Evolutionary conservation across 2,113 vertebrate species (phyloP), one percentile per base, ranked within the genome.

Genomic region (Ophiodon elongatus): DNA sequence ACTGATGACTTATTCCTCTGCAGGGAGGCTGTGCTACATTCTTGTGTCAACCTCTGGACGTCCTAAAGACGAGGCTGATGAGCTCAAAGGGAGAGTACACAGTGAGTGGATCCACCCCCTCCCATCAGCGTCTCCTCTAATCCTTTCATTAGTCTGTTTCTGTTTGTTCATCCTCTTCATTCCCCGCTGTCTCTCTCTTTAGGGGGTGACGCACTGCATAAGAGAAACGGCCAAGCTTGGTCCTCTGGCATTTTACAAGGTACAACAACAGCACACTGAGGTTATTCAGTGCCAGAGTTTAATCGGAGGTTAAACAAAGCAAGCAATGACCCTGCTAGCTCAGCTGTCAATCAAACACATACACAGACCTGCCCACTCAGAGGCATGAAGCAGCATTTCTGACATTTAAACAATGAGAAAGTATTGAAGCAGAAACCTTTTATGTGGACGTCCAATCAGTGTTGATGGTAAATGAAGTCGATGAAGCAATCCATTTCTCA

Each of bases 21-120:
- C 88, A 99, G 98, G 98, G 98, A 0, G 97, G 98, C 19, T 99
- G 98, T 39, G 98, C 98, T 74, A 99, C 98, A 0, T 95, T 99
- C 91, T 94, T 99, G 69, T 99, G 98, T 90, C 98, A 99, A 88
- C 98, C 98, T 29, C 91, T 99, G 85, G 98, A 99, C 0, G 98
- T 99, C 17, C 74, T 99, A 14, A 99, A 99, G 95, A 99, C 98
- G 0, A 96, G 98, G 8, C 94, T 99, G 79, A 99, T 99, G 98
- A 99, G 96, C 87, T 96, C 98, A 45, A 97, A 98, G 73, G 97
- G 98, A 82, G 98, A 99, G 90, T 99, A 99, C 84, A 93, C 80
- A 60, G 98, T 99, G 80, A 95, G 96, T 69, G 11, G 9, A 37
- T 29, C 15, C 1, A 10, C 72, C 2, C 3, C 23, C 39, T 8